phyloP scores from a whole-genome alignment of 2,888 invertebrate species.

The Dorcus hopei region DNA sequence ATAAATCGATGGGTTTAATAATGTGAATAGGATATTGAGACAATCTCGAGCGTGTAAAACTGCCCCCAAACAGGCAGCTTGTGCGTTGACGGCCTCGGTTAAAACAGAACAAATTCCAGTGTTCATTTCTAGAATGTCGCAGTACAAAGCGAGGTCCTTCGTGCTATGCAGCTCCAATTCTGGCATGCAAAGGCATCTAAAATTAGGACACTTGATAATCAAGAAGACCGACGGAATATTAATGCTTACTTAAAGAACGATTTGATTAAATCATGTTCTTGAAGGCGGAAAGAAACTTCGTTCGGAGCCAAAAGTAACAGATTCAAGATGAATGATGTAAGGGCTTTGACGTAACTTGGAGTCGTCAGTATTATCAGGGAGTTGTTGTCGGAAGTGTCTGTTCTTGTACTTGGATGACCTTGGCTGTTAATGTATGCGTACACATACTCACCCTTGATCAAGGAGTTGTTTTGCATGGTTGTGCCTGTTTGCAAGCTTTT shows the following conservation, averaged over 20 bases:
- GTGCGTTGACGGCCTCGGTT: constrained; percentile 45
- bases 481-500: too few species aligned
- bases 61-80: constrained; percentile 44
- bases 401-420: constrained; percentile 19
- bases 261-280: constrained; percentile 51
- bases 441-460: constrained; percentile 8
- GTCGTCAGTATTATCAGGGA: constrained; percentile 42
- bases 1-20: constrained; percentile 49
- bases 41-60: constrained; percentile 52
- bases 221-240: constrained; percentile 8
- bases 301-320: constrained; percentile 47
- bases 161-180: constrained; percentile 38
- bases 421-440: constrained; percentile 5
- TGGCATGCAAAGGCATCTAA: constrained; percentile 12
- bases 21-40: constrained; percentile 46
- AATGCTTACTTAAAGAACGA: constrained; percentile 50
- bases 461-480: too few species aligned
- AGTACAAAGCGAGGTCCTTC: constrained; percentile 46
- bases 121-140: constrained; percentile 54
- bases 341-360: constrained; percentile 49
- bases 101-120: constrained; percentile 49
- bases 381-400: constrained; percentile 1
- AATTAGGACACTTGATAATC: constrained; percentile 8
- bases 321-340: constrained; percentile 49
- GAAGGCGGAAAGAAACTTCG: constrained; percentile 45